These are phyloP conservation scores for Latrodectus geometricus DNA, from an alignment of 1,140 invertebrate genomes.

Conservation along the genomic window DNA sequence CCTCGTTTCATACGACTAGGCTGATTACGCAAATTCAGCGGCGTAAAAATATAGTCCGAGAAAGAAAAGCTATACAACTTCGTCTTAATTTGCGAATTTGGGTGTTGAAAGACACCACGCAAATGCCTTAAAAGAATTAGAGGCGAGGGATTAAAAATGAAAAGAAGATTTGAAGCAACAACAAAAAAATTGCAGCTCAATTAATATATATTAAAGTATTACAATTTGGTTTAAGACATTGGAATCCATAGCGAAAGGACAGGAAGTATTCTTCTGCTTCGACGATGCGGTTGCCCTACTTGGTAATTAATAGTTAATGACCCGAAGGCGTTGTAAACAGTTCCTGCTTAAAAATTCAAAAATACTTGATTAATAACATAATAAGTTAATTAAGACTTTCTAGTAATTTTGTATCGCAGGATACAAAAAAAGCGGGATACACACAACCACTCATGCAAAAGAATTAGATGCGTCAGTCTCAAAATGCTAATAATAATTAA, in stretches of 20 bases:
- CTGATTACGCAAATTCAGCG: neutral
- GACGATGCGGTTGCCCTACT: neutral
- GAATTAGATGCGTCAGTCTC: neutral
- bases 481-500: conserved; percentile 52
- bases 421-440: conserved; percentile 17
- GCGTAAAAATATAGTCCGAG: neutral
- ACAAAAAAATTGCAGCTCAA: neutral
- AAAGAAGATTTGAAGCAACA: neutral
- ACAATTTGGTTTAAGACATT: neutral
- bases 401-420: conserved; percentile 15
- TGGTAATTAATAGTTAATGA: conserved; percentile 61
- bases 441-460: neutral
- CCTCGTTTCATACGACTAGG: neutral
- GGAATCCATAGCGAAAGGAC: neutral
- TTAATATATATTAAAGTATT: neutral
- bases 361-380: conserved; percentile 62
- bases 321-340: conserved; percentile 49
- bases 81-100: neutral
- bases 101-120: too few relatives aligned
- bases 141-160: neutral
- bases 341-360: conserved; percentile 60
- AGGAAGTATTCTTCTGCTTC: conserved; percentile 13
- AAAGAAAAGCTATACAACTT: neutral
- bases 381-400: conserved; percentile 60
- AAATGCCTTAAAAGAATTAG: neutral